phyloP scores from a whole-genome alignment of 2,888 invertebrate genomes.

The Tholera decimalis region DNA sequence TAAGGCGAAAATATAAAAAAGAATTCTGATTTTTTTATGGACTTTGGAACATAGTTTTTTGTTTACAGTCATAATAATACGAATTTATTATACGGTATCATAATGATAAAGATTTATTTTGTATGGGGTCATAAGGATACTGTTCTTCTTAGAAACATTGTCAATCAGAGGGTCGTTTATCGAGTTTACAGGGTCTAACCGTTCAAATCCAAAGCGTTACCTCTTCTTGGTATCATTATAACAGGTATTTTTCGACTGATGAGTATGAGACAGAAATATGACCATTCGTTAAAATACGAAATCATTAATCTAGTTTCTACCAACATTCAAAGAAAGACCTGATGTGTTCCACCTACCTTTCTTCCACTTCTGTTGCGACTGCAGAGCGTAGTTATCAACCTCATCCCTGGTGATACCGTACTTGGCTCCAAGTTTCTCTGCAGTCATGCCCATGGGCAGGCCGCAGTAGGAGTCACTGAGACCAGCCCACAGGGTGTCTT shows the following conservation, averaged over 20 bases:
- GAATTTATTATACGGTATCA: background rate
- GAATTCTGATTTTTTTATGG: no score
- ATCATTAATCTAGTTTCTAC: no score
- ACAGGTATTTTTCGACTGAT: no score
- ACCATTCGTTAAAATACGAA: no score
- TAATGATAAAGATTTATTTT: background rate
- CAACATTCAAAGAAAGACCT: no score
- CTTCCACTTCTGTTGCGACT: slow-evolving; percentile 97
- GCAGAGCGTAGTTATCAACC: slow-evolving; percentile 96
- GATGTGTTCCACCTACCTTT: slow-evolving; percentile 90
- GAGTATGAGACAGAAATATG: no score
- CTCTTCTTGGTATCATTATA: no score
- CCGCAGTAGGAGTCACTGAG: slow-evolving; percentile 97
- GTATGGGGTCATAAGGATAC: background rate
- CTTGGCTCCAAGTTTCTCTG: slow-evolving; percentile 97
- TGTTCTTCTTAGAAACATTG: background rate
- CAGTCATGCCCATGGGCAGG: slow-evolving; percentile 98
- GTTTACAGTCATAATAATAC: background rate
- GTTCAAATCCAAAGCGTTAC: no score
- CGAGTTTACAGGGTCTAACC: no score
- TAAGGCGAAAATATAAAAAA: no score
- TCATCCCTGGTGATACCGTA: slow-evolving; percentile 95
- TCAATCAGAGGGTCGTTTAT: no score
- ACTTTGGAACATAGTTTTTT: background rate
- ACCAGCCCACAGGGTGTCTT: slow-evolving; percentile 97